phyloP scores from a whole-genome alignment of 2,113 vertebrate genomes.

The Desmodus rotundus region DNA sequence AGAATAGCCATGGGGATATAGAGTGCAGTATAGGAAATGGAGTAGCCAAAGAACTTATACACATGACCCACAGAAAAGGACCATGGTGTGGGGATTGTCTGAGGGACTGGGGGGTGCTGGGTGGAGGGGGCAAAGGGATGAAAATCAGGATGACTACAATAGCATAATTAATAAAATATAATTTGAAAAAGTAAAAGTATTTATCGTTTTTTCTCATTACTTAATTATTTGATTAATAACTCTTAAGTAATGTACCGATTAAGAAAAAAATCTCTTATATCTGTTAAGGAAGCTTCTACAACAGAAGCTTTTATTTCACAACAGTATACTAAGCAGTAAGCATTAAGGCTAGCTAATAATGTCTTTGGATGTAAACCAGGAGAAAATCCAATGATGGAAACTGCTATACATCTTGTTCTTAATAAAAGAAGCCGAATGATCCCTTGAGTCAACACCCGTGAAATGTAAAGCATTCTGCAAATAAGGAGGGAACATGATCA shows the following conservation, averaged over 20 bases:
- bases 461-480: conserved; percentile 51
- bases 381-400: conserved; percentile 57
- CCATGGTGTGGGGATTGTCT: too few species aligned
- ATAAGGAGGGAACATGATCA: neutral
- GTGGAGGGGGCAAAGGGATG: too few species aligned
- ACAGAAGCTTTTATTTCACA: conserved; percentile 48
- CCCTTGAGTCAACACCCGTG: conserved; percentile 28
- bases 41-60: too few species aligned
- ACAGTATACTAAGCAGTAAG: conserved; percentile 27
- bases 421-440: conserved; percentile 33
- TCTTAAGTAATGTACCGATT: neutral
- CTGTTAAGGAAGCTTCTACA: conserved; percentile 1
- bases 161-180: too few species aligned
- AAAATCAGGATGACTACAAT: too few species aligned
- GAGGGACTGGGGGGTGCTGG: too few species aligned
- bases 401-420: conserved; percentile 31
- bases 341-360: conserved; percentile 35
- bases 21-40: too few species aligned
- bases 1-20: too few species aligned
- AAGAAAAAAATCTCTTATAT: conserved; percentile 6
- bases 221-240: conserved; percentile 20
- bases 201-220: neutral
- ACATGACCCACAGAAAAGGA: too few species aligned
- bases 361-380: conserved; percentile 58
- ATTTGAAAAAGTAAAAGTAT: neutral